These are phyloP conservation scores for Ispidina picta DNA, from an alignment of 2,797 vertebrate species.

Conservation along the genomic window DNA sequence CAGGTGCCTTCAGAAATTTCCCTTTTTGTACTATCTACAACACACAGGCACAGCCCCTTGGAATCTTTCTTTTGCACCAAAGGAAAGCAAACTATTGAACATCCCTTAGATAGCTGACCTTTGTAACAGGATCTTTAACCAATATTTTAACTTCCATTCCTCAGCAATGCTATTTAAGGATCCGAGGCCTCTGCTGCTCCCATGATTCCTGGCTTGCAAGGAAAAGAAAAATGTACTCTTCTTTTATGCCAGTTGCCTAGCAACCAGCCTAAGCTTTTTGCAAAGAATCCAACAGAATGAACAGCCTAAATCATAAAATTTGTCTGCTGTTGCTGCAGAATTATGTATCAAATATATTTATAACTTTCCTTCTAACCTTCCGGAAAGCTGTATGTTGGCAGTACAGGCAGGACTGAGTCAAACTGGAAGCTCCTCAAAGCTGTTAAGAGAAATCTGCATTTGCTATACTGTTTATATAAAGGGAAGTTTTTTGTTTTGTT, in stretches of 20 bases:
- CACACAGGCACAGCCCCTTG: not conserved
- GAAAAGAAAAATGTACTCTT: conserved; percentile 65
- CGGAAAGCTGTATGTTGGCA: conserved; percentile 33
- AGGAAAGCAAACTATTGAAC: conserved; percentile 39
- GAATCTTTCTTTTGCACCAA: conserved; percentile 11
- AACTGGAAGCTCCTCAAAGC: conserved; percentile 35
- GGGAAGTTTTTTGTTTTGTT: not conserved
- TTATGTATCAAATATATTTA: conserved; percentile 52
- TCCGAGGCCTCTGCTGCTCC: conserved; percentile 67
- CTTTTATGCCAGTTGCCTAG: conserved; percentile 75
- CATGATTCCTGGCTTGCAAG: conserved; percentile 60
- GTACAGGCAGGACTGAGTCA: conserved; percentile 12
- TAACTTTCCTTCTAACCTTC: conserved; percentile 52
- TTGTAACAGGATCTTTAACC: conserved; percentile 63
- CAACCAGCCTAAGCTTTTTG: conserved; percentile 77
- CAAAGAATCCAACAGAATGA: conserved; percentile 70
- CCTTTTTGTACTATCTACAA: conserved; percentile 21
- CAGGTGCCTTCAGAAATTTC: conserved; percentile 39
- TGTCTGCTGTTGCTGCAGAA: conserved; percentile 52
- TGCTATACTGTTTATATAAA: not conserved
- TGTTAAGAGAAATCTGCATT: conserved; percentile 26
- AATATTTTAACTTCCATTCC: conserved; percentile 68
- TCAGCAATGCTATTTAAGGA: conserved; percentile 78
- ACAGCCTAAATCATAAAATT: conserved; percentile 68
- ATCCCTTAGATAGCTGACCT: conserved; percentile 47